Evolutionary conservation across 2,888 invertebrate genomes (phyloP).

Genomic region (Caenorhabditis sp.): DNA sequence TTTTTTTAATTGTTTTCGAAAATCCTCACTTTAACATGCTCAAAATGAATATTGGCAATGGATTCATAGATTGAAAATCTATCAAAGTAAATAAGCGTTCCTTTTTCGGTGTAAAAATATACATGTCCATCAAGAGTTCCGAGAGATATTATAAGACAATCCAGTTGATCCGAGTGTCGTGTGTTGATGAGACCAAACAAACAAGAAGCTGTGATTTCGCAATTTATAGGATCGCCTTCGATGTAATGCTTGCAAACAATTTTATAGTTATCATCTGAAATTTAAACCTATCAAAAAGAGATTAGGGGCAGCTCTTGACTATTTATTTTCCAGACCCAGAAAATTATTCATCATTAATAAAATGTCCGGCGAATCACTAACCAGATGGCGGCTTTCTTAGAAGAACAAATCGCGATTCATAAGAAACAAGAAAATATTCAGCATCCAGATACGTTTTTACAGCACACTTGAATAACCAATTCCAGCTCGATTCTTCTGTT

Average conservation of each 20-base stretch:
- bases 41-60: constrained; percentile 52
- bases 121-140: constrained; percentile 46
- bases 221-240: constrained; percentile 25
- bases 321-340: not conserved
- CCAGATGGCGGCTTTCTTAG: constrained; percentile 30
- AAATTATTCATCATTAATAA: not conserved
- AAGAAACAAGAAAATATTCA: constrained; percentile 31
- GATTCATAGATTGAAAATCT: constrained; percentile 51
- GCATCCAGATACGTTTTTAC: constrained; percentile 27
- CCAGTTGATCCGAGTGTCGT: constrained; percentile 40
- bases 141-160: constrained; percentile 29
- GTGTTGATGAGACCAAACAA: constrained; percentile 42
- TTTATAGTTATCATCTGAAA: constrained; percentile 27
- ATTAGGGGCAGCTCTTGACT: not conserved
- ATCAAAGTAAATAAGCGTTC: constrained; percentile 59
- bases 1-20: not conserved
- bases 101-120: constrained; percentile 64
- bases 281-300: too few species aligned
- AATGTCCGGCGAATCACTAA: not conserved
- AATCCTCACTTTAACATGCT: constrained; percentile 33
- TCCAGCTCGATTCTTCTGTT: constrained; percentile 27
- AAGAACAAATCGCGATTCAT: constrained; percentile 32
- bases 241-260: constrained; percentile 34
- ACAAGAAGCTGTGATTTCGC: constrained; percentile 31
- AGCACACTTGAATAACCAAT: constrained; percentile 33